Evolutionary conservation across 2,797 vertebrate genomes (phyloP), one percentile per base, ranked within the genome.

Genomic region (Notamacropus eugenii): DNA sequence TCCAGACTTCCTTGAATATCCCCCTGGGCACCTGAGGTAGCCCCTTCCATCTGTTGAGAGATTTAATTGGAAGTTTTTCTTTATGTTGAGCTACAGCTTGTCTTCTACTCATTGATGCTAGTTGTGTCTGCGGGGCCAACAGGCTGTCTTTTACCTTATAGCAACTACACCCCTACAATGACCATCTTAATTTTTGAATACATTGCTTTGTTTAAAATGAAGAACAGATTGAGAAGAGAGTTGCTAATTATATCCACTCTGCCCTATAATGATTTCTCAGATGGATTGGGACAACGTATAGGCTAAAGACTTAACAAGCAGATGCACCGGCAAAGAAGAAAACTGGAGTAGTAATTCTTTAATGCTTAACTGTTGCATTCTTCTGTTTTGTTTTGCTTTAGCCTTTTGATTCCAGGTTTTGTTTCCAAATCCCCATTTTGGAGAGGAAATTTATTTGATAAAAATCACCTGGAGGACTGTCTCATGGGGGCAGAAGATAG

Each of bases 131-230:
- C n/a, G 62, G 59, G 59, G 12, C 27, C 59, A 34, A 62, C 59
- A 62, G 31, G 1, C 34, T 67, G 5, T 67, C 62, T 67, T 67
- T n/a, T 67, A n/a, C 19, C 93, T 55, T 94, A 27, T 92, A 62
- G 92, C 8, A 95, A 94, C 96, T 95, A 91, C 95, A 97, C 94
- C 56, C 28, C 59, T 58, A 55, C 16, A 94, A 59, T 57, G 82
- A 58, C 16, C 91, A 92, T 29, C 54, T 96, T 96, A 93, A 52
- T 55, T 46, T 74, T 40, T 67, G 67, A 93, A 56, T 56, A 56
- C 29, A 90, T 57, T 96, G 93, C 93, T 95, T 94, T 91, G 91
- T 28, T 59, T 90, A 50, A 56, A 94, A 93, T 91, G 62, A 27
- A 97, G 96, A 95, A 93, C 90, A 90, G 82, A 96, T 96, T 91